Evolutionary conservation across 2,888 invertebrate species (phyloP).

Genomic region (Poecilus cupreus): DNA sequence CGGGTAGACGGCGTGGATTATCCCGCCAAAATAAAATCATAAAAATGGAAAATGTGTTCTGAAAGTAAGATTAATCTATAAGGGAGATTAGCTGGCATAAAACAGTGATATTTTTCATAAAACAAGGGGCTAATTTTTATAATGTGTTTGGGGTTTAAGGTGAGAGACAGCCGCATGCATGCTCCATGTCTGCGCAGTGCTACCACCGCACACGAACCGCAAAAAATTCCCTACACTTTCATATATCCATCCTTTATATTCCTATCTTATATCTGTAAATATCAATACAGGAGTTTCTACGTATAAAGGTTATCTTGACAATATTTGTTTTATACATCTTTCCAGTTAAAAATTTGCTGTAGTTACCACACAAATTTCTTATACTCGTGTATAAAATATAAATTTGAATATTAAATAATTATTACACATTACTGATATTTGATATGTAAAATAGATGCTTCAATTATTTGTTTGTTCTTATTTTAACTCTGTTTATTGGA

Average conservation of each 20-base stretch:
- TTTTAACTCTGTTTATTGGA: too few relatives aligned
- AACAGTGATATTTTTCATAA: slow-evolving; percentile 54
- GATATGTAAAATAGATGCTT: too few relatives aligned
- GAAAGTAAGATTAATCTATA: slow-evolving; percentile 59
- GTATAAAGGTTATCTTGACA: background rate
- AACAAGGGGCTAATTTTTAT: slow-evolving; percentile 57
- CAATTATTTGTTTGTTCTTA: too few relatives aligned
- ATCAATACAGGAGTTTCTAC: background rate
- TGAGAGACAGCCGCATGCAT: slow-evolving; percentile 31
- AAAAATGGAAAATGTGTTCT: slow-evolving; percentile 59
- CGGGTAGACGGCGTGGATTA: slow-evolving; percentile 32
- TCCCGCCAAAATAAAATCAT: slow-evolving; percentile 58
- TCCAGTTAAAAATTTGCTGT: too few relatives aligned
- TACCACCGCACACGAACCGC: background rate
- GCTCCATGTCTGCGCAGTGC: background rate
- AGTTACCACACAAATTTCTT: too few relatives aligned
- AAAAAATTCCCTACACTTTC: background rate
- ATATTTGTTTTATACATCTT: background rate
- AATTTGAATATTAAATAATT: too few relatives aligned
- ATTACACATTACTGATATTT: too few relatives aligned
- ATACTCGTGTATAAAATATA: too few relatives aligned
- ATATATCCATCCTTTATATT: background rate
- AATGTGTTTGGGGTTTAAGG: slow-evolving; percentile 52
- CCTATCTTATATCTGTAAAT: background rate
- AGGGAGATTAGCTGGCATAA: slow-evolving; percentile 52